Evolutionary conservation across 1,140 invertebrate species (phyloP), one percentile per base, ranked within the genome.

Genomic region (Drosophila busckii): DNA sequence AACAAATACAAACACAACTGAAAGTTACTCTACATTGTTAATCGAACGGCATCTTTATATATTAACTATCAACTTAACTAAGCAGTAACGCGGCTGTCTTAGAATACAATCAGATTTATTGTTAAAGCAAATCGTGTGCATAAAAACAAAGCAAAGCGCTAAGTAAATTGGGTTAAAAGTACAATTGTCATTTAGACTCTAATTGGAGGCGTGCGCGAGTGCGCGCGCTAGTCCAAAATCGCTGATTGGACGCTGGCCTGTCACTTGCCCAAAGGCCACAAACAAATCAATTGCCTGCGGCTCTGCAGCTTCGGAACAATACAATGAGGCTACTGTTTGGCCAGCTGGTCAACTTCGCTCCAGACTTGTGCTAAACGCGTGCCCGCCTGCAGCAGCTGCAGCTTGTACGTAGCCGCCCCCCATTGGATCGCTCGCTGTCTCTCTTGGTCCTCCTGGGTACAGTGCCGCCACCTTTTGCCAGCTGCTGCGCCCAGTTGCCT

Each of bases 121-220:
- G 75, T 73, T 73, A 69, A 82, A 26, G 53, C 50, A 58, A 20
- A 8, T 25, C 38, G n/a, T 28, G 59, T 4, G 26, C 31, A 49
- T 53, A 53, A 62, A 78, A 68, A 71, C 67, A 56, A 56, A 55
- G 71, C 63, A 16, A 31, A 49, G 23, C 16, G 22, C 37, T 38
- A 44, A 50, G 42, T 80, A 80, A 80, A 80, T 80, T 80, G 73
- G 73, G 73, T 80, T 80, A 78, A 78, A 78, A 78, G 73, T 78
- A 80, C 73, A 80, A 80, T 80, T 80, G 73, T 80, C 73, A 58
- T 80, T 80, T 80, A 80, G 63, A 58, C 73, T 80, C 73, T 80
- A 80, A 80, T 80, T 80, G 73, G 73, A 80, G 73, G 73, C 73
- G 73, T 80, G 73, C 53, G 60, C 58, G 46, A 78, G 44, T 55